Evolutionary conservation across 2,888 invertebrate species (phyloP).

Genomic region (Synergus laeviventris): DNA sequence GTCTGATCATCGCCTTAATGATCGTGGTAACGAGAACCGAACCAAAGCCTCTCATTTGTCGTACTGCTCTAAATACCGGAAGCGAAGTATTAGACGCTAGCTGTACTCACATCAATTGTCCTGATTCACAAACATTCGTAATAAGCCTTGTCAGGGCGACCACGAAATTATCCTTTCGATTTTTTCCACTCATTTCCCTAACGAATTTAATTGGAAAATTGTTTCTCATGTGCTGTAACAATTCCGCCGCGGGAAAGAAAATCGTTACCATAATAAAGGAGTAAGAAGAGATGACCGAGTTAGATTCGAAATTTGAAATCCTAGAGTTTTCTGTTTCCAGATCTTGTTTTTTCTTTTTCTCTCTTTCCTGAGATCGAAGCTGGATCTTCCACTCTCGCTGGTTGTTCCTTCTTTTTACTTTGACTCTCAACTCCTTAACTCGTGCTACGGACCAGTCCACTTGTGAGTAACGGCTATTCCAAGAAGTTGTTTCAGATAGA

Average conservation of each 20-base stretch:
- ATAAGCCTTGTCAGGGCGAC: background rate
- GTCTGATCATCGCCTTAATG: slow-evolving; percentile 6
- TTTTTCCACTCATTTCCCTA: slow-evolving; percentile 34
- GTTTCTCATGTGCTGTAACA: slow-evolving; percentile 17
- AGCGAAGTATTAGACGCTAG: slow-evolving; percentile 59
- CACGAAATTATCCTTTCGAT: slow-evolving; percentile 15
- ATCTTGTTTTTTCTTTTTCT: no score
- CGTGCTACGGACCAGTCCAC: slow-evolving; percentile 56
- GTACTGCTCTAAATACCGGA: slow-evolving; percentile 58
- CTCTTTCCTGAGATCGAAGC: slow-evolving; percentile 35
- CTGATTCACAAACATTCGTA: slow-evolving; percentile 37
- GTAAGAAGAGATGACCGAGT: no score
- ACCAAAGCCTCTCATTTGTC: slow-evolving; percentile 22
- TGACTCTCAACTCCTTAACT: slow-evolving; percentile 51
- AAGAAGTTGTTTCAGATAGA: slow-evolving; percentile 75
- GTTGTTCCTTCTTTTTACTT: slow-evolving; percentile 47
- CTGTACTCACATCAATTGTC: slow-evolving; percentile 45
- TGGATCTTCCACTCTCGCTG: slow-evolving; percentile 40
- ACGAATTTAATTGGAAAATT: slow-evolving; percentile 38
- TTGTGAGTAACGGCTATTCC: slow-evolving; percentile 74
- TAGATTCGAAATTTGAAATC: no score
- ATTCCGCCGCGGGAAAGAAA: background rate
- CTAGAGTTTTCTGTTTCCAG: no score
- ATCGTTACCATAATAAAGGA: background rate
- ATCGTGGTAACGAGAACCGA: slow-evolving; percentile 35